phyloP scores from a whole-genome alignment of 1,140 invertebrate species.

The Drosophila albomicans region DNA sequence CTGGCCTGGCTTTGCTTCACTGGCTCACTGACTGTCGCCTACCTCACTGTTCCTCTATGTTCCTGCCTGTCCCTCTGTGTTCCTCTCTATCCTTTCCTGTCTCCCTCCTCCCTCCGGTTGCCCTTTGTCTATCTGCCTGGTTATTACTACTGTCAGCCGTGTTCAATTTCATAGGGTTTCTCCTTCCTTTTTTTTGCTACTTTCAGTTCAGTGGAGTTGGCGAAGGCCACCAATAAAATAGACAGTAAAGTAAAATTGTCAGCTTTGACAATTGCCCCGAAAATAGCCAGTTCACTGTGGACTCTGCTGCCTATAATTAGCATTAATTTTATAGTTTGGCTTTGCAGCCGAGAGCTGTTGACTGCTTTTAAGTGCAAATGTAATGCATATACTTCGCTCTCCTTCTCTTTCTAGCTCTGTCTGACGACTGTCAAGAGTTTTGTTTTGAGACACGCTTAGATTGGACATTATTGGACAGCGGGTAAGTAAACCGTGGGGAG shows the following conservation, averaged over 20 bases:
- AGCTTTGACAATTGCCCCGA: conserved; percentile 64
- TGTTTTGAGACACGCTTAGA: conserved; percentile 50
- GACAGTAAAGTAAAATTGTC: conserved; percentile 74
- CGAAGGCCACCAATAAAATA: conserved; percentile 60
- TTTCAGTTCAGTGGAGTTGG: conserved; percentile 23
- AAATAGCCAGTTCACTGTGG: conserved; percentile 50
- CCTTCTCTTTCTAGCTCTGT: background rate
- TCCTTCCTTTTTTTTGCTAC: conserved; percentile 26
- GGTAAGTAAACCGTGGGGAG: conserved; percentile 10
- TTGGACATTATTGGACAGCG: conserved; percentile 26
- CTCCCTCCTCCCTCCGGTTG: background rate
- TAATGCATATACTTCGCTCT: conserved; percentile 40
- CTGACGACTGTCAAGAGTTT: conserved; percentile 42
- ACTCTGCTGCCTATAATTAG: conserved; percentile 66
- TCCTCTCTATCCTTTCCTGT: conserved; percentile 2
- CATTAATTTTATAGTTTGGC: conserved; percentile 74
- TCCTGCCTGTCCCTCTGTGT: background rate
- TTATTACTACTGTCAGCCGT: conserved; percentile 77
- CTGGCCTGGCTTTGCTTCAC: conserved; percentile 19
- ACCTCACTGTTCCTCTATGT: background rate
- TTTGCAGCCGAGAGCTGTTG: conserved; percentile 36
- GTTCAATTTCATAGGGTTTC: conserved; percentile 73
- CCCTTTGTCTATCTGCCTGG: conserved; percentile 24
- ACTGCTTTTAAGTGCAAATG: conserved; percentile 54
- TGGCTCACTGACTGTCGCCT: background rate